A percentile compares a stretch with the other conserved stretches of the same genome.
phyloP scores from a whole-genome alignment of 2,888 invertebrate genomes.

The Beris chalybata region DNA sequence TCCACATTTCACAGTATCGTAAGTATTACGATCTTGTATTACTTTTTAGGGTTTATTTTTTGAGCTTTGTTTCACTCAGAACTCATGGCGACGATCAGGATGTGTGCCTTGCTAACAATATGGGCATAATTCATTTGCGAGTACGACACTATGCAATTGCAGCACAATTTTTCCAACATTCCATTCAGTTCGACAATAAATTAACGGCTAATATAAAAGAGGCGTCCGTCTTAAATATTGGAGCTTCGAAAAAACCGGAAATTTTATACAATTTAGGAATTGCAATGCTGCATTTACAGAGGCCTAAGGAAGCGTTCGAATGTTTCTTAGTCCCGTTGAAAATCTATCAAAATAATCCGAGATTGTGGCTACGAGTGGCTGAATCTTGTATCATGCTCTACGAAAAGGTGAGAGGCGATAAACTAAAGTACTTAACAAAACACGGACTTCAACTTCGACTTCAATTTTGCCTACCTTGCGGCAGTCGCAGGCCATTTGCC shows the following conservation, averaged over 20 bases:
- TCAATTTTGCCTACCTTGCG: too few species aligned
- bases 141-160: slow-evolving; percentile 57
- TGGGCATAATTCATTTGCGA: slow-evolving; percentile 56
- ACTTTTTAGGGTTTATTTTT: neutral
- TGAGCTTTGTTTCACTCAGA: slow-evolving; percentile 26
- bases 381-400: slow-evolving; percentile 83
- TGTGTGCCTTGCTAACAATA: slow-evolving; percentile 55
- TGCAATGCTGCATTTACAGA: slow-evolving; percentile 77
- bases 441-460: too few species aligned
- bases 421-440: too few species aligned
- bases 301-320: slow-evolving; percentile 85
- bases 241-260: slow-evolving; percentile 51
- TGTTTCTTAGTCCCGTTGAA: slow-evolving; percentile 85
- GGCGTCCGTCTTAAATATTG: slow-evolving; percentile 49
- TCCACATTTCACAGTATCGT: slow-evolving; percentile 44
- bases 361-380: slow-evolving; percentile 89
- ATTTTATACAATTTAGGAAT: slow-evolving; percentile 60
- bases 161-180: slow-evolving; percentile 55
- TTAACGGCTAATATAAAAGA: slow-evolving; percentile 46
- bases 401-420: slow-evolving; percentile 59
- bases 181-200: slow-evolving; percentile 53
- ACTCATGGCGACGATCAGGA: slow-evolving; percentile 51
- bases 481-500: too few species aligned
- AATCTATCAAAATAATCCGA: slow-evolving; percentile 83
- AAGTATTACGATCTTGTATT: slow-evolving; percentile 32